These are phyloP conservation scores for Megalops cyprinoides DNA, from an alignment of 2,797 vertebrate species.

Conservation along the genomic window DNA sequence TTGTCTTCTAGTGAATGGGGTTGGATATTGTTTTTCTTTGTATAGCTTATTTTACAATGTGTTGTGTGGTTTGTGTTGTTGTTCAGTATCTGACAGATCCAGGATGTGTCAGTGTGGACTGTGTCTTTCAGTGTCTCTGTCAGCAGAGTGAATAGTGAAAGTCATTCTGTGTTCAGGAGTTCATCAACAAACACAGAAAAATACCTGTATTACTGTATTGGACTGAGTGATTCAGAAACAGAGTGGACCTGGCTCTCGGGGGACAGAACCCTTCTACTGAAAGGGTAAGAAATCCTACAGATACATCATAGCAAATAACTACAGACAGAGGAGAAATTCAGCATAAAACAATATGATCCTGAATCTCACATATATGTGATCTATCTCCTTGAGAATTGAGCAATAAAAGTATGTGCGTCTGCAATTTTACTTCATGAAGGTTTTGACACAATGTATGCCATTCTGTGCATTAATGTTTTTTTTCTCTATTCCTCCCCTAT, in stretches of 20 bases:
- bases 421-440: too few relatives aligned
- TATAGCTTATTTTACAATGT: not conserved
- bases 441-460: too few relatives aligned
- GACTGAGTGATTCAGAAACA: not conserved
- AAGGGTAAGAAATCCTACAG: too few relatives aligned
- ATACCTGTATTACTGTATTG: conserved; percentile 32
- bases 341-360: too few relatives aligned
- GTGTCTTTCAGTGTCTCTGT: conserved; percentile 2
- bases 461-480: too few relatives aligned
- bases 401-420: too few relatives aligned
- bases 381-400: too few relatives aligned
- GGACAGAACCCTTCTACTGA: not conserved
- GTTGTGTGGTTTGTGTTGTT: too few relatives aligned
- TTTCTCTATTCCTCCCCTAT: too few relatives aligned
- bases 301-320: too few relatives aligned
- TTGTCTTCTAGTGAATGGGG: not conserved
- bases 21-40: not conserved
- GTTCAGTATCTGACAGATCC: not conserved
- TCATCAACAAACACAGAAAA: not conserved
- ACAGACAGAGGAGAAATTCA: too few relatives aligned
- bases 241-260: conserved; percentile 22
- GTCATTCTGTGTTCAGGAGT: conserved; percentile 9
- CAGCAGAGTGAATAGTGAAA: not conserved
- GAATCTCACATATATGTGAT: too few relatives aligned
- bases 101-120: not conserved